Evolutionary conservation across 2,888 invertebrate genomes (phyloP).

Genomic region (Hecatera dysodea): DNA sequence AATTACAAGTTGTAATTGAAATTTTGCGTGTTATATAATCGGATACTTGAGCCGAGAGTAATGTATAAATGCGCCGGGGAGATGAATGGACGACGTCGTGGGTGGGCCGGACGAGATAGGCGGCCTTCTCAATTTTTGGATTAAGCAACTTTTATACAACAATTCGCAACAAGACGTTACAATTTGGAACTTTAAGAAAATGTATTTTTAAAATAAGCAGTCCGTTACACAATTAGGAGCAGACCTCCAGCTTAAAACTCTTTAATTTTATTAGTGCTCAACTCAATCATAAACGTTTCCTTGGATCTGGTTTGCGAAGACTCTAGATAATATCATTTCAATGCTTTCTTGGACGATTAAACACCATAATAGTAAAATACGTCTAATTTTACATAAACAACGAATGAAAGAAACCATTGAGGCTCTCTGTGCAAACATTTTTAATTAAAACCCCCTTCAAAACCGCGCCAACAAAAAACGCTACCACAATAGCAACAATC

Average conservation of each 20-base stretch:
- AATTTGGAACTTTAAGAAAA: conserved; percentile 71
- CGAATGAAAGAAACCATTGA: conserved; percentile 76
- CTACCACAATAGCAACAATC: conserved; percentile 90
- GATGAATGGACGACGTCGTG: conserved; percentile 85
- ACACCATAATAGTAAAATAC: conserved; percentile 21
- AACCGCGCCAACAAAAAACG: conserved; percentile 85
- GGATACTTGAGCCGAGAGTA: conserved; percentile 91
- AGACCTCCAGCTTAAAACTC: conserved; percentile 32
- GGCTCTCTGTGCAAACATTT: conserved; percentile 83
- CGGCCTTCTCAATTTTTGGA: conserved; percentile 82
- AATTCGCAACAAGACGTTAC: conserved; percentile 77
- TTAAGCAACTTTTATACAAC: conserved; percentile 83
- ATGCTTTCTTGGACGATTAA: conserved; percentile 3
- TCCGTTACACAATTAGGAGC: conserved; percentile 41
- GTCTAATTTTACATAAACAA: conserved; percentile 47
- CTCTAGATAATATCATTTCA: conserved; percentile 33
- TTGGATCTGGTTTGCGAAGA: not conserved
- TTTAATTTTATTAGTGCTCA: conserved; percentile 11
- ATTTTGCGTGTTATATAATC: conserved; percentile 92
- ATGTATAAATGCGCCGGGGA: conserved; percentile 90
- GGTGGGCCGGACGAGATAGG: conserved; percentile 81
- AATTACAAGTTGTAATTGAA: conserved; percentile 92
- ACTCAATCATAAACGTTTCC: not conserved
- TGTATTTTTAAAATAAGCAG: conserved; percentile 63
- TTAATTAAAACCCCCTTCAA: conserved; percentile 89